Evolutionary conservation across 2,888 invertebrate genomes (phyloP).

Genomic region (Protophormia terraenovae): DNA sequence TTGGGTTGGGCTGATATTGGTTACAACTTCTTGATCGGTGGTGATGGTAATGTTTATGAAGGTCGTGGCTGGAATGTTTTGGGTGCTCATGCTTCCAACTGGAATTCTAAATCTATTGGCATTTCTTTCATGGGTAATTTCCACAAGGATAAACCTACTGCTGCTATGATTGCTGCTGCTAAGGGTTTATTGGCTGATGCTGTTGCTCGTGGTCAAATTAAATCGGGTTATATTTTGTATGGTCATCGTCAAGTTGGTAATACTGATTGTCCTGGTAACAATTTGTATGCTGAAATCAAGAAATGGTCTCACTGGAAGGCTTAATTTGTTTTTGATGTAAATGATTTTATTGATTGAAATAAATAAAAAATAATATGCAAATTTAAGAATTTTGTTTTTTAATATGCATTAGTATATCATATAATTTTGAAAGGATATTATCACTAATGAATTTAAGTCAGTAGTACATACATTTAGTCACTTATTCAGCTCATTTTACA

Average conservation of each 20-base stretch:
- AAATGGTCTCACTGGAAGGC: slow-evolving; percentile 83
- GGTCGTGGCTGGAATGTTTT: slow-evolving; percentile 73
- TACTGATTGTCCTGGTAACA: slow-evolving; percentile 86
- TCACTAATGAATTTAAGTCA: no score
- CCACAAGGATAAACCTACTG: slow-evolving; percentile 67
- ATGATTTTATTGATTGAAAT: no score
- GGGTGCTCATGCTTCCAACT: slow-evolving; percentile 73
- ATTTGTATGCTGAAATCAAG: slow-evolving; percentile 83
- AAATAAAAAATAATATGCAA: no score
- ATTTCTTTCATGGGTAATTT: slow-evolving; percentile 73
- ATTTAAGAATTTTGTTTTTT: no score
- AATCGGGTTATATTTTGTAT: slow-evolving; percentile 83
- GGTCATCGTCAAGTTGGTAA: slow-evolving; percentile 84
- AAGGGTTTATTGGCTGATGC: slow-evolving; percentile 84
- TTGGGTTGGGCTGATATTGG: slow-evolving; percentile 73
- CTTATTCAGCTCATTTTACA: no score
- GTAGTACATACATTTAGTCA: no score
- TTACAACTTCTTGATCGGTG: slow-evolving; percentile 74
- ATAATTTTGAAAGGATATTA: no score
- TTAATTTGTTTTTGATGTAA: no score
- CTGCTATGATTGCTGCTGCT: slow-evolving; percentile 76
- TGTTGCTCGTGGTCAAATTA: slow-evolving; percentile 83
- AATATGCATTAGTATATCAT: no score
- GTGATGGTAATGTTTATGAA: slow-evolving; percentile 74
- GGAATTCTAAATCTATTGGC: slow-evolving; percentile 73